Conservation (phyloP, 2,888 invertebrate species). For the Cephonodes hylas region DNA sequence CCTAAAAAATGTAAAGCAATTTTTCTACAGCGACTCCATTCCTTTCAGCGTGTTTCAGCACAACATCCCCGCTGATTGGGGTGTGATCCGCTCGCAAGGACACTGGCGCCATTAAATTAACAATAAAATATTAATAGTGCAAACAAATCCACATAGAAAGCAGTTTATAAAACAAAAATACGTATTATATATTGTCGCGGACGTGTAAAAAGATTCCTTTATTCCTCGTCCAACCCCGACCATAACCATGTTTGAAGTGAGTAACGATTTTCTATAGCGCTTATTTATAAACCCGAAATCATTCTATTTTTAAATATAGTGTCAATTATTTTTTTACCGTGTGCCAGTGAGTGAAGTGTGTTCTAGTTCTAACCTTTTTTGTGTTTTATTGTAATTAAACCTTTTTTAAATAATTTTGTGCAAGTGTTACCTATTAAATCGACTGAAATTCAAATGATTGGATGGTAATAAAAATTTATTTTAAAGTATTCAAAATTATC, state of each 20-base stretch:
- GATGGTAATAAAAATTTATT: neutral
- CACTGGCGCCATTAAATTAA: constrained; percentile 60
- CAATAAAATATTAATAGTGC: constrained; percentile 55
- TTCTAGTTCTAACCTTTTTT: neutral
- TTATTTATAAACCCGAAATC: constrained; percentile 34
- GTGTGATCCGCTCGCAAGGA: constrained; percentile 67
- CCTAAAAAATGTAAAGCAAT: constrained; percentile 15
- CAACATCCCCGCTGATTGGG: constrained; percentile 67
- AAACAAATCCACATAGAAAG: constrained; percentile 44
- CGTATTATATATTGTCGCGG: constrained; percentile 16
- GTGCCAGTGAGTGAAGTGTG: neutral
- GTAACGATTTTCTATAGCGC: constrained; percentile 59
- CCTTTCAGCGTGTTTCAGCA: constrained; percentile 44
- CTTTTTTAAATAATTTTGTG: neutral
- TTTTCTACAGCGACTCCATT: constrained; percentile 42
- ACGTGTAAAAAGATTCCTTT: constrained; percentile 9
- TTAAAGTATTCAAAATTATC: neutral
- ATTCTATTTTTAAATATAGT: constrained; percentile 40
- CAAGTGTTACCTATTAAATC: neutral
- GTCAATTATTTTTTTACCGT: neutral
- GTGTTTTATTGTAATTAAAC: neutral
- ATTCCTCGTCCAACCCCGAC: neutral
- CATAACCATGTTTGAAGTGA: constrained; percentile 39
- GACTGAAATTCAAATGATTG: neutral
- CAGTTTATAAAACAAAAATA: constrained; percentile 14